Evolutionary conservation across 2,888 invertebrate genomes (phyloP).

Genomic region (Branchellion lobata): DNA sequence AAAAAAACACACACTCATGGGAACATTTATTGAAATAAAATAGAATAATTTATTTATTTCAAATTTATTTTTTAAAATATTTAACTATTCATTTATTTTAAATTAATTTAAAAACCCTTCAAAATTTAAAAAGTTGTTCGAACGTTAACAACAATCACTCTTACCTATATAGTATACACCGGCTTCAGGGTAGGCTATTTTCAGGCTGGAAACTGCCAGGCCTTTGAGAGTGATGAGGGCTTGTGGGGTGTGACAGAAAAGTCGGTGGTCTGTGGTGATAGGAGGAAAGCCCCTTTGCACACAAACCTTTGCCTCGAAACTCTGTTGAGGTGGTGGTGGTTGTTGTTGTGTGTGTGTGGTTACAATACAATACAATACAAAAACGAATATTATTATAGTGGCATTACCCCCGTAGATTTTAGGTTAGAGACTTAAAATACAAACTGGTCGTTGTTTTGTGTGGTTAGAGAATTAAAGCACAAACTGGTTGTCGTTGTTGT

Average conservation of each 20-base stretch:
- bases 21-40: background rate
- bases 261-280: background rate
- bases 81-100: too few relatives aligned
- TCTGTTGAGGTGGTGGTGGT: background rate
- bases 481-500: too few relatives aligned
- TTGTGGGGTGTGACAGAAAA: background rate
- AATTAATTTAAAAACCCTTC: too few relatives aligned
- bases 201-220: slow-evolving; percentile 52
- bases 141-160: too few relatives aligned
- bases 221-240: background rate
- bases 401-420: background rate
- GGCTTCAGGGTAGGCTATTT: slow-evolving; percentile 79
- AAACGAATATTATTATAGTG: background rate
- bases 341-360: background rate
- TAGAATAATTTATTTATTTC: too few relatives aligned
- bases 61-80: too few relatives aligned
- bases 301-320: slow-evolving; percentile 1
- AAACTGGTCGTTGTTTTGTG: too few relatives aligned
- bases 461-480: too few relatives aligned
- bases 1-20: too few relatives aligned
- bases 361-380: background rate
- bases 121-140: too few relatives aligned
- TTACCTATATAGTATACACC: slow-evolving; percentile 80
- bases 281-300: slow-evolving; percentile 25
- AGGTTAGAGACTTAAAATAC: too few relatives aligned